A percentile compares a stretch with the other conserved stretches of the same genome.
Conservation (phyloP, 2,888 invertebrate genomes). For the Philonicus albiceps region DNA sequence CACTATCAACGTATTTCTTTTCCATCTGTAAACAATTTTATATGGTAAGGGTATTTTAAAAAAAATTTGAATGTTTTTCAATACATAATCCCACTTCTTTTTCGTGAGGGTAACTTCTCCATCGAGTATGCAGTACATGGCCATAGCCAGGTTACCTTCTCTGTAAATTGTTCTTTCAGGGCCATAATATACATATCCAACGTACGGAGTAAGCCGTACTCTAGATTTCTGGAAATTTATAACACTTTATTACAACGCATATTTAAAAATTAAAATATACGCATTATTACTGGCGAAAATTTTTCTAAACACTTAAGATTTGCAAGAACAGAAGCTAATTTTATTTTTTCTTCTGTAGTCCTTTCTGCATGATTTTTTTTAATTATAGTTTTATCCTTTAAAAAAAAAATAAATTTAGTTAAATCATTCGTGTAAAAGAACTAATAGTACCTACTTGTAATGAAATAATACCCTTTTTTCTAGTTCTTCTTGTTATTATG, state of each 20-base stretch:
- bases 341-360: background rate
- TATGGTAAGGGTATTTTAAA: background rate
- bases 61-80: background rate
- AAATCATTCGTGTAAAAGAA: constrained; percentile 35
- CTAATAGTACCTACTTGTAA: constrained; percentile 61
- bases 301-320: background rate
- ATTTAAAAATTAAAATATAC: background rate
- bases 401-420: too few species aligned
- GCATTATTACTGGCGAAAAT: background rate
- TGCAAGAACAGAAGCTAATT: background rate
- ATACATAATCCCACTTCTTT: constrained; percentile 56
- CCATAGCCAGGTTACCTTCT: constrained; percentile 69
- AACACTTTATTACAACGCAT: background rate
- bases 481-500: constrained; percentile 65
- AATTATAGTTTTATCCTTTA: background rate
- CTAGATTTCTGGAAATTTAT: constrained; percentile 61
- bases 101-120: constrained; percentile 65
- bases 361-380: background rate
- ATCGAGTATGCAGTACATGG: constrained; percentile 71
- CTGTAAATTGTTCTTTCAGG: constrained; percentile 70
- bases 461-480: constrained; percentile 65
- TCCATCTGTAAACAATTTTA: background rate
- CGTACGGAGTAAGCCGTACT: constrained; percentile 68
- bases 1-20: background rate
- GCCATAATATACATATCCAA: constrained; percentile 70